Evolutionary conservation across 2,888 invertebrate species (phyloP).

Genomic region (Euproctis similis): DNA sequence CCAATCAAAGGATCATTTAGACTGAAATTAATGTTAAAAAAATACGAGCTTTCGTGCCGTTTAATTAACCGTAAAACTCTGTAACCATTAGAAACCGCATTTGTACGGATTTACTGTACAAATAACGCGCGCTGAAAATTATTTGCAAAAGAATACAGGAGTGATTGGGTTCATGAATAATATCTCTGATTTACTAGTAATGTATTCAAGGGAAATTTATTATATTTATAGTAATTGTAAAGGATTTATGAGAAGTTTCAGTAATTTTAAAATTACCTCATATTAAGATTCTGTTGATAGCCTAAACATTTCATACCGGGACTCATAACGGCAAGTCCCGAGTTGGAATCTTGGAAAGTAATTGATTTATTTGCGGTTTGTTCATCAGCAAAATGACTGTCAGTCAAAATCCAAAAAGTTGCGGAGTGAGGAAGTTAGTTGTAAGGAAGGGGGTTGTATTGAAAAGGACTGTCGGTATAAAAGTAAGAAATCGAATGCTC

Average conservation of each 20-base stretch:
- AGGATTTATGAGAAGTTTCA: background rate
- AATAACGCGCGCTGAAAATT: constrained; percentile 8
- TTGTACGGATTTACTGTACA: constrained; percentile 6
- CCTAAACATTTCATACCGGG: too few species aligned
- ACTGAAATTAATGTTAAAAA: constrained; percentile 10
- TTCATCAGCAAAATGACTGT: too few species aligned
- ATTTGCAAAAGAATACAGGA: constrained; percentile 16
- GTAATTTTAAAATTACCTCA: background rate
- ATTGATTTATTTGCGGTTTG: too few species aligned
- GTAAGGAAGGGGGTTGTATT: too few species aligned
- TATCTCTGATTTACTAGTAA: constrained; percentile 34
- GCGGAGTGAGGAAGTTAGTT: too few species aligned
- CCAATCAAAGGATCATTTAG: constrained; percentile 14
- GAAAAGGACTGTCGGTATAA: too few species aligned
- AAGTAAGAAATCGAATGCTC: too few species aligned
- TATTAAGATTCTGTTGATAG: too few species aligned
- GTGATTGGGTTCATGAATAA: constrained; percentile 24
- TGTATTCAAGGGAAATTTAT: constrained; percentile 25
- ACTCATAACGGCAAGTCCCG: too few species aligned
- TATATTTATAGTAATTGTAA: background rate
- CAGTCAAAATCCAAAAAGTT: too few species aligned
- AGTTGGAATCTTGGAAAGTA: too few species aligned
- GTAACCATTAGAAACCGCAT: constrained; percentile 7
- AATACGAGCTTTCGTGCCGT: constrained; percentile 13
- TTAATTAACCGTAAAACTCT: constrained; percentile 20